These are phyloP conservation scores for Saturnia japonica DNA, from an alignment of 2,888 invertebrate genomes.

Conservation along the genomic window DNA sequence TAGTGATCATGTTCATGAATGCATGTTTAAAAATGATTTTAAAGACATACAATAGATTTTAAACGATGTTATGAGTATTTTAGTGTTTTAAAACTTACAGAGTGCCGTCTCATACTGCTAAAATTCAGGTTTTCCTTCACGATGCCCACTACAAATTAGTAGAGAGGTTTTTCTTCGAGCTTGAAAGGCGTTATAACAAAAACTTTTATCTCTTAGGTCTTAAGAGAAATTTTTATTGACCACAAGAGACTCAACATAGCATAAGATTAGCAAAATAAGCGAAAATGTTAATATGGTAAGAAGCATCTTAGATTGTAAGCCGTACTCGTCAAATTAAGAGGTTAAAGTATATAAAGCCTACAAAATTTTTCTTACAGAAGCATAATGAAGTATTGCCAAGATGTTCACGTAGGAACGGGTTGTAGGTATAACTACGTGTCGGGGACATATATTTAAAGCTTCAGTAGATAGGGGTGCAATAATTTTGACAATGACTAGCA, in stretches of 20 bases:
- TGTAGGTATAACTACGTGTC: slow-evolving; percentile 75
- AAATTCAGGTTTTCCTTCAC: background rate
- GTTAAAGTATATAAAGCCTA: background rate
- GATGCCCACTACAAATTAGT: too few species aligned
- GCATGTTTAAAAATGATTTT: background rate
- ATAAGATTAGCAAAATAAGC: background rate
- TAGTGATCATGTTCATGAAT: background rate
- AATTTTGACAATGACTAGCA: slow-evolving; percentile 83
- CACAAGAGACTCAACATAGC: too few species aligned
- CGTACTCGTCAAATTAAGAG: background rate
- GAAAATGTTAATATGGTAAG: background rate
- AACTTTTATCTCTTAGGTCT: too few species aligned
- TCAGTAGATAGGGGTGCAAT: slow-evolving; percentile 82
- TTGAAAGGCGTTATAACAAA: too few species aligned
- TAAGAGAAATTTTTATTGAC: too few species aligned
- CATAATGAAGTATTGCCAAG: slow-evolving; percentile 7
- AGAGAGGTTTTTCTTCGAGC: background rate
- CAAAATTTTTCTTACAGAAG: background rate
- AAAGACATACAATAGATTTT: background rate
- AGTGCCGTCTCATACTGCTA: background rate
- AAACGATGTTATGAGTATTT: background rate
- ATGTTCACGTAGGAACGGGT: slow-evolving; percentile 56
- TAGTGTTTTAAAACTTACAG: background rate
- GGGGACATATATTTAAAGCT: slow-evolving; percentile 81
- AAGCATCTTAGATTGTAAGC: too few species aligned